Evolutionary conservation across 2,113 vertebrate genomes (phyloP), one percentile per base, ranked within the genome.

Genomic region (Artemisiospiza belli): DNA sequence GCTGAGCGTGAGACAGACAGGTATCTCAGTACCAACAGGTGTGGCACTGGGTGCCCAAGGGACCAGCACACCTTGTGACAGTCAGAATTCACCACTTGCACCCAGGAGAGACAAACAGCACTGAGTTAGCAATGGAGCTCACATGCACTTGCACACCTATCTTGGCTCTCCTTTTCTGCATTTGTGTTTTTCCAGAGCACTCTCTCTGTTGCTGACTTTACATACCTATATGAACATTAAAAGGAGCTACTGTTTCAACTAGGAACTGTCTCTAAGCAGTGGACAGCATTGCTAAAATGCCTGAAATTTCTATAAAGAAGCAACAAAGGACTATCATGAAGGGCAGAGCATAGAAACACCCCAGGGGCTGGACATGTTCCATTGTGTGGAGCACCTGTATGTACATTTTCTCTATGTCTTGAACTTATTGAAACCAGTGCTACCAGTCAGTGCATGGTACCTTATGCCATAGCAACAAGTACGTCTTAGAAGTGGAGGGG

Each of bases 271-370:
- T 94, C 67, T 35, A 73, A 92, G 83, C 87, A 70, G 35, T 3
- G 10, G 35, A 15, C 63, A 94, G 61, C 64, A 64, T 87, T 95
- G 39, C 31, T 93, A 78, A 94, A 95, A 89, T 83, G 31, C 33
- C 83, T 92, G 82, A 20, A 52, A 87, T 89, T 10, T 21, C 73
- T 78, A 1, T 43, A 35, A 91, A 91, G 35, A 44, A n/a, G 44
- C 64, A 89, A 61, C 8, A 82, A 84, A 92, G 33, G 27, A 59
- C 37, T 76, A 63, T 49, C 12, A 64, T 28, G 51, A 94, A 92
- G 16, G 30, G 31, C 27, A 54, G 43, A 77, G 64, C 39, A 52
- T 1, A 54, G 73, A 84, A 92, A 70, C 7, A 46, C 79, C 39
- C 9, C 46, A 74, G 66, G 30, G 30, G 49, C 28, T 70, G 51